Evolutionary conservation across 64 coral and sea anemone species (phyloP), one percentile per base, ranked within the genome.

Genomic region (Stylophora pistillata): DNA sequence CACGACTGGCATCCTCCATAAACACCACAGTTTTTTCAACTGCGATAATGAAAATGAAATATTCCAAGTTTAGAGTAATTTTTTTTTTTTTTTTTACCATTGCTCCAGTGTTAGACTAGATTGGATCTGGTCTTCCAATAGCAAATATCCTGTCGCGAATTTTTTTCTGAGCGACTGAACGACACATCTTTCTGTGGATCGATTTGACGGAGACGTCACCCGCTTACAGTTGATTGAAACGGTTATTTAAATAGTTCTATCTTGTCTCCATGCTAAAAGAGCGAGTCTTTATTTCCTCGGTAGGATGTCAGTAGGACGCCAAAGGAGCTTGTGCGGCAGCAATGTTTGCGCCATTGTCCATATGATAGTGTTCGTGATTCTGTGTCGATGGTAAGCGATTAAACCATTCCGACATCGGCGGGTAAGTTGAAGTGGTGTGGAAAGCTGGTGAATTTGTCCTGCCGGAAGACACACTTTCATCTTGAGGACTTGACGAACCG

Each of bases 351-450:
- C 78, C 72, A 56, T 61, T 76, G 21, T 97, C 95, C 58, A 97
- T 74, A 60, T 97, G 95, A 71, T 81, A 97, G 30, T 97, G 95
- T 58, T 97, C 95, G 82, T 97, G 95, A 77, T 92, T 83, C 47
- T 91, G 86, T 27, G 66, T 82, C 0, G 85, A 61, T 25, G 91
- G 88, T 27, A 90, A 92, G 31, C 95, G 81, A 54, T 90, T 97
- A 15, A 93, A 96, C 95, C 95, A 97, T 53, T 97, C 95, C 15
- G 68, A 93, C 82, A 97, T 97, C 62, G 95, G 95, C 58, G 91
- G 91, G 68, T 90, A 97, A 53, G 81, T 93, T 30, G 95, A 90
- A 15, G 82, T 75, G 26, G 87, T 86, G 73, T 88, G 87, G 30
- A 90, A 97, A n/a, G 74, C 66, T 27, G 95, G 76, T 16, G 94